These are phyloP conservation scores for Menura novaehollandiae DNA, from an alignment of 2,113 vertebrate genomes.

Conservation along the genomic window DNA sequence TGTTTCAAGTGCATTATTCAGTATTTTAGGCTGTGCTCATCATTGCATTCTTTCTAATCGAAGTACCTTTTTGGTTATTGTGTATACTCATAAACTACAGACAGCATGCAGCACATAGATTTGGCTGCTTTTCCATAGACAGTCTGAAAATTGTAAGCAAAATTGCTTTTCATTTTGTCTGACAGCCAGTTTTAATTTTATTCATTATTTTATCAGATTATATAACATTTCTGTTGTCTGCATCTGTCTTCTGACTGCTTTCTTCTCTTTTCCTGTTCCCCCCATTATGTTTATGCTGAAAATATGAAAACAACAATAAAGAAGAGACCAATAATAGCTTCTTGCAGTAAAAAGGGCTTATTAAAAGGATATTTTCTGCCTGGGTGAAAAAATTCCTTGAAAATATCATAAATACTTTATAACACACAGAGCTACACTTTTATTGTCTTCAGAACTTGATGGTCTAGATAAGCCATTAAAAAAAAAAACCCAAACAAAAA, in stretches of 20 bases:
- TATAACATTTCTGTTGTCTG: constrained; percentile 69
- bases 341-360: constrained; percentile 77
- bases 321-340: constrained; percentile 72
- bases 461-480: constrained; percentile 65
- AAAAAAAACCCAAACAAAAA: not conserved
- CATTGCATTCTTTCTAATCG: constrained; percentile 38
- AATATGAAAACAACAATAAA: constrained; percentile 77
- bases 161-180: constrained; percentile 79
- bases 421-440: constrained; percentile 70
- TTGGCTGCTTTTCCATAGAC: constrained; percentile 61
- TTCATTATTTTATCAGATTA: constrained; percentile 75
- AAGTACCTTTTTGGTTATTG: constrained; percentile 40
- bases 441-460: constrained; percentile 73
- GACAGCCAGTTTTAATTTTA: constrained; percentile 79
- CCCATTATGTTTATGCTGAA: constrained; percentile 68
- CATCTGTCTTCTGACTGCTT: constrained; percentile 48
- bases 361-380: constrained; percentile 83
- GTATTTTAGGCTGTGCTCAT: constrained; percentile 4
- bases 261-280: constrained; percentile 24
- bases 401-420: constrained; percentile 81
- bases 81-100: constrained; percentile 46
- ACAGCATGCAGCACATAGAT: constrained; percentile 30
- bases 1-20: not conserved
- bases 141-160: constrained; percentile 68
- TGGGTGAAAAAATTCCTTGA: constrained; percentile 75